phyloP scores from a whole-genome alignment of 2,797 vertebrate species.

The Myotis myotis region DNA sequence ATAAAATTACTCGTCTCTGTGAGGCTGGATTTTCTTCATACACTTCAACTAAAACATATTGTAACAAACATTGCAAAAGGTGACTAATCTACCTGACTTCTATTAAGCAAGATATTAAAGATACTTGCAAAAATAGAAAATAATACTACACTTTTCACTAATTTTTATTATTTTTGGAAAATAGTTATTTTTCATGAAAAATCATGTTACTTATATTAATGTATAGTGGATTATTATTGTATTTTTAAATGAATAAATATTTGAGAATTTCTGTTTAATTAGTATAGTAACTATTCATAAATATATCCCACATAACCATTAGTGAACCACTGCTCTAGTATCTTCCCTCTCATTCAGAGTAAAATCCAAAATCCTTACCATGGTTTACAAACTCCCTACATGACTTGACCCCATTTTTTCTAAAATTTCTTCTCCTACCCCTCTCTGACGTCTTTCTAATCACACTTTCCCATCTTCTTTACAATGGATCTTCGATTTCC shows the following conservation, averaged over 20 bases:
- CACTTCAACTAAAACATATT: constrained; percentile 17
- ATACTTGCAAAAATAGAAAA: constrained; percentile 34
- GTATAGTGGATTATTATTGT: not conserved
- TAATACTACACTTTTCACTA: not conserved
- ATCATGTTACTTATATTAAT: not conserved
- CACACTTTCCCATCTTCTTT: not conserved
- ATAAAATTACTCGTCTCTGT: not conserved
- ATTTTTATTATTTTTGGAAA: constrained; percentile 19
- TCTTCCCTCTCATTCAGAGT: not conserved
- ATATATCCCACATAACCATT: not conserved
- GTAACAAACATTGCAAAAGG: not conserved
- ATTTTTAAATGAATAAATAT: constrained; percentile 27
- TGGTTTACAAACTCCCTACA: not conserved
- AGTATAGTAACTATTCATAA: not conserved
- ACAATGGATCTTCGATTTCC: not conserved
- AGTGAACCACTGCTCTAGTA: not conserved
- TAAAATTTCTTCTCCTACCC: not conserved
- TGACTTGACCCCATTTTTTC: not conserved
- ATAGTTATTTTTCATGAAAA: constrained; percentile 20
- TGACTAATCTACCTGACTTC: not conserved
- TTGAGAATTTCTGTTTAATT: not conserved
- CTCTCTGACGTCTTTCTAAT: not conserved
- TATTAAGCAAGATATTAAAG: not conserved
- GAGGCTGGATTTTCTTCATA: not conserved
- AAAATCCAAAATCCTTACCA: constrained; percentile 33